These are phyloP conservation scores for Pseudolaguvia tuberculata DNA, from an alignment of 2,113 vertebrate species.

Conservation along the genomic window DNA sequence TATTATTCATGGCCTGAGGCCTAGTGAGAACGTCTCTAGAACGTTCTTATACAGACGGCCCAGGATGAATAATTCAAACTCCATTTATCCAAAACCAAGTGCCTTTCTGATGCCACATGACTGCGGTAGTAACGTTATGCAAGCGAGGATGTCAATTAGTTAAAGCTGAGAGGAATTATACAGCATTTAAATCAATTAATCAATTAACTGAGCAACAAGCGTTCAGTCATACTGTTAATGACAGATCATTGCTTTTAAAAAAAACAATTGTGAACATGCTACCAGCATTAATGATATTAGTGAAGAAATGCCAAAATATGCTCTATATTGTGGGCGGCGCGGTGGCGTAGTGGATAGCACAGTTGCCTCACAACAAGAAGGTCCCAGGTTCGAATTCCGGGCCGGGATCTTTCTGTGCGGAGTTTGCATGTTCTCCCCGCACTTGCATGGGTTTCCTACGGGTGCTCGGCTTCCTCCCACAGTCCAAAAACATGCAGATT, in stretches of 20 bases:
- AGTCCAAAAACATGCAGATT: too few species aligned
- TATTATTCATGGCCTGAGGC: constrained; percentile 78
- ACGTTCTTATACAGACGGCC: constrained; percentile 65
- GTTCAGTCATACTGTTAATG: not conserved
- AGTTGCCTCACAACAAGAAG: too few species aligned
- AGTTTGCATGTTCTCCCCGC: too few species aligned
- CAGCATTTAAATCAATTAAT: constrained; percentile 27
- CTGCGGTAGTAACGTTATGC: constrained; percentile 72
- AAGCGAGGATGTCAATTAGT: constrained; percentile 69
- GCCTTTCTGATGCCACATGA: constrained; percentile 71
- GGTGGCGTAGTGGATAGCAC: too few species aligned
- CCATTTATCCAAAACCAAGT: constrained; percentile 74
- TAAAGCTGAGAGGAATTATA: constrained; percentile 42
- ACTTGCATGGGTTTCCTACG: too few species aligned
- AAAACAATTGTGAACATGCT: not conserved
- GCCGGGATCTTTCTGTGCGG: too few species aligned
- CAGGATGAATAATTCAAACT: constrained; percentile 72
- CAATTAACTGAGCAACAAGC: not conserved
- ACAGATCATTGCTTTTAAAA: not conserved
- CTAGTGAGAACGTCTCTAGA: constrained; percentile 67
- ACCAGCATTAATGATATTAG: constrained; percentile 7
- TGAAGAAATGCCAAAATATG: not conserved
- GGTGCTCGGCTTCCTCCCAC: too few species aligned
- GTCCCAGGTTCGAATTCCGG: too few species aligned
- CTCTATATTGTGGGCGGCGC: too few species aligned